phyloP scores from a whole-genome alignment of 1,140 invertebrate genomes.

The Babylonia areolata region DNA sequence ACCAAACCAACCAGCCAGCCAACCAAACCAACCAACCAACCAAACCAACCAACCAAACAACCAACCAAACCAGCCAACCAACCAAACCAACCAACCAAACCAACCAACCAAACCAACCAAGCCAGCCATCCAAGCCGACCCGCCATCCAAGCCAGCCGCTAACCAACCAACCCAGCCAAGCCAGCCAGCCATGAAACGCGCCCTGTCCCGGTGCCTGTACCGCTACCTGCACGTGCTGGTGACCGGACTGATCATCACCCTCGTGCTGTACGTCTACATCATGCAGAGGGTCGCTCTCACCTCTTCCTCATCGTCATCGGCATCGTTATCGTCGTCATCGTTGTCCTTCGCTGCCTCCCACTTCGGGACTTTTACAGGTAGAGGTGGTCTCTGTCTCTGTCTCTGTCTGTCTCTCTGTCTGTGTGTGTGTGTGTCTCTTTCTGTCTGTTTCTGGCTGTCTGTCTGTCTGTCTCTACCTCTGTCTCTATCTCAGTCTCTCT shows the following conservation, averaged over 20 bases:
- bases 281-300: background rate
- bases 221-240: background rate
- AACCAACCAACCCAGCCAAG: too few species aligned
- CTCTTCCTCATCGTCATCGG: background rate
- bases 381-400: background rate
- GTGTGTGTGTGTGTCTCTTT: background rate
- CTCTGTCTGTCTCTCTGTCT: constrained; percentile 16
- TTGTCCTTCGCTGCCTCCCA: constrained; percentile 4
- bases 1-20: too few species aligned
- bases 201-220: background rate
- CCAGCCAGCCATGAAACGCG: background rate
- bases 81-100: too few species aligned
- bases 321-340: too few species aligned
- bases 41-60: background rate
- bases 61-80: background rate
- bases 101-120: too few species aligned
- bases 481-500: constrained; percentile 8
- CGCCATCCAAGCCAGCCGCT: too few species aligned
- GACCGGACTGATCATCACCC: background rate
- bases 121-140: too few species aligned
- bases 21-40: background rate
- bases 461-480: constrained; percentile 29
- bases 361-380: background rate
- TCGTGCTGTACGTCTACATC: background rate
- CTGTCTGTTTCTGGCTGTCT: constrained; percentile 22